phyloP scores from a whole-genome alignment of 2,888 invertebrate genomes.

The Epistrophella euchroma region DNA sequence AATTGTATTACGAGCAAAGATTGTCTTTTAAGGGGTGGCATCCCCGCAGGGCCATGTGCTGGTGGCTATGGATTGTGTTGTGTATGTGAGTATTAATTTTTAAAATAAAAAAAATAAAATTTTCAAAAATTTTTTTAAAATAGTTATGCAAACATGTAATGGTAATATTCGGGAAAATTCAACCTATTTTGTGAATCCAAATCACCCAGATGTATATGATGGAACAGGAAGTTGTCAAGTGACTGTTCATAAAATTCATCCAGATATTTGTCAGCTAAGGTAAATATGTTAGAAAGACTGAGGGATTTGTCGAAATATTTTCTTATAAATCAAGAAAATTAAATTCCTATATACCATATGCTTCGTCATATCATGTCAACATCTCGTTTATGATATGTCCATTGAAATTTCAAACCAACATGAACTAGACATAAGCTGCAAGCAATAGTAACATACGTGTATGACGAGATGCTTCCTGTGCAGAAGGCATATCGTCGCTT shows the following conservation, averaged over 20 bases:
- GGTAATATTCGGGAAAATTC: constrained; percentile 91
- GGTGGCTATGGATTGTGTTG: constrained; percentile 84
- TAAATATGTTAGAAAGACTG: constrained; percentile 80
- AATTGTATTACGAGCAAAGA: constrained; percentile 90
- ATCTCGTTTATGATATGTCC: no score
- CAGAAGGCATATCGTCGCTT: no score
- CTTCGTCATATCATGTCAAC: no score
- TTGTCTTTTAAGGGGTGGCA: constrained; percentile 89
- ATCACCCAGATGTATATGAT: constrained; percentile 90
- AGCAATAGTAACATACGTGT: no score
- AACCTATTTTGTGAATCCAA: constrained; percentile 93
- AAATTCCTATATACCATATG: no score
- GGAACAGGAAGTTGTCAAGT: constrained; percentile 93
- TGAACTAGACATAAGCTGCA: no score
- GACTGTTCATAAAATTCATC: constrained; percentile 90
- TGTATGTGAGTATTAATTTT: constrained; percentile 80
- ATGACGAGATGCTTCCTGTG: no score
- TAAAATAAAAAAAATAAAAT: neutral
- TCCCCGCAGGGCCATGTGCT: constrained; percentile 91
- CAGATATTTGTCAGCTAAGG: constrained; percentile 93
- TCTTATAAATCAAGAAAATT: no score
- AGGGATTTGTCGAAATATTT: no score
- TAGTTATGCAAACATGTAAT: constrained; percentile 92
- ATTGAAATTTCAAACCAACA: no score
- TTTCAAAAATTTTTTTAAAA: neutral